Percentiles rank a stretch among this genome's conserved stretches.
These are phyloP conservation scores for Halcyon chelicuti DNA, from an alignment of 2,797 vertebrate genomes.

Conservation along the genomic window DNA sequence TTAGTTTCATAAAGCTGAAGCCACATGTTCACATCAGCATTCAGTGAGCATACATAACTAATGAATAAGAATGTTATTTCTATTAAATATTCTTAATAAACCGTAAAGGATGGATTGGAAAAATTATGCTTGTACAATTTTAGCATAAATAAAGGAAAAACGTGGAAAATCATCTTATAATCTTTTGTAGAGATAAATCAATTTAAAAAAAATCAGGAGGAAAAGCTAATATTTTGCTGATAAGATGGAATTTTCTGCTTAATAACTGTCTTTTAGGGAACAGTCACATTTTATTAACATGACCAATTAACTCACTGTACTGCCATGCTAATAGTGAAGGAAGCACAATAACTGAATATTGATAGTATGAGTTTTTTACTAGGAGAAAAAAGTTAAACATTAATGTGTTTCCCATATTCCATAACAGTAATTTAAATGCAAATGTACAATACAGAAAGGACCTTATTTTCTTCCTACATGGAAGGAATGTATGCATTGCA, in stretches of 20 bases:
- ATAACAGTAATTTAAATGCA: slow-evolving; percentile 56
- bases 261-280: slow-evolving; percentile 65
- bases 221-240: slow-evolving; percentile 58
- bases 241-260: slow-evolving; percentile 58
- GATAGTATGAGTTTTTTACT: slow-evolving; percentile 38
- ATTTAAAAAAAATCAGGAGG: slow-evolving; percentile 12
- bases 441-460: neutral
- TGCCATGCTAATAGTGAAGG: slow-evolving; percentile 22
- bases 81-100: neutral
- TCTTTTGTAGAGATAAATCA: slow-evolving; percentile 22
- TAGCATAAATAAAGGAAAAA: slow-evolving; percentile 14
- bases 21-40: neutral
- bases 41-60: neutral
- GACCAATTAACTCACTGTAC: slow-evolving; percentile 56
- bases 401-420: neutral
- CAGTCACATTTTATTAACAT: slow-evolving; percentile 64
- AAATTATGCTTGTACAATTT: slow-evolving; percentile 11
- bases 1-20: neutral
- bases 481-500: neutral
- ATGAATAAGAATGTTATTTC: slow-evolving; percentile 4
- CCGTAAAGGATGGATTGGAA: neutral
- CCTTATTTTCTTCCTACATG: neutral
- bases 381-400: neutral
- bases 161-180: slow-evolving; percentile 17
- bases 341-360: slow-evolving; percentile 41